phyloP scores from a whole-genome alignment of 2,888 invertebrate species.

The Ormyrus rosae region DNA sequence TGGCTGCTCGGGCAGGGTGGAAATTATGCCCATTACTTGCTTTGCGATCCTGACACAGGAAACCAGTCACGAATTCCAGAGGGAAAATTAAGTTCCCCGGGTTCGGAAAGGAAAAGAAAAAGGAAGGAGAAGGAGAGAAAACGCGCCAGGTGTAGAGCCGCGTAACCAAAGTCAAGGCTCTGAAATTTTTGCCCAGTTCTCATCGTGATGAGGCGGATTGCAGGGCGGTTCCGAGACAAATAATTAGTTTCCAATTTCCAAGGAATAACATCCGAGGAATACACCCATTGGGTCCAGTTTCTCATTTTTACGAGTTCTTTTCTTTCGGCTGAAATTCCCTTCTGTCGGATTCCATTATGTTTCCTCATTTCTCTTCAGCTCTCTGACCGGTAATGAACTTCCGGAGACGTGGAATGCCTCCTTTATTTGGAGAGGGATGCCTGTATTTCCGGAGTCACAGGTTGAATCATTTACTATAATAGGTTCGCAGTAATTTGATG shows the following conservation, averaged over 20 bases:
- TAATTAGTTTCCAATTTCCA: conserved; percentile 50
- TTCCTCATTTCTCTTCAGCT: conserved; percentile 44
- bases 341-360: conserved; percentile 53
- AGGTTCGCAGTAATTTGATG: too few relatives aligned
- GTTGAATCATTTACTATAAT: too few relatives aligned
- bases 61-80: too few relatives aligned
- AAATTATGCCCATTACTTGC: too few relatives aligned
- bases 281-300: conserved; percentile 13
- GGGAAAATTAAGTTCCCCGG: background rate
- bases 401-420: conserved; percentile 42
- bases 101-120: background rate
- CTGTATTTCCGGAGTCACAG: background rate
- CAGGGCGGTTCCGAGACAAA: conserved; percentile 31
- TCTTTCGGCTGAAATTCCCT: conserved; percentile 49
- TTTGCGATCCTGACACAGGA: too few relatives aligned
- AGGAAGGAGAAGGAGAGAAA: background rate
- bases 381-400: conserved; percentile 28
- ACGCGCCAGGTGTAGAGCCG: conserved; percentile 6
- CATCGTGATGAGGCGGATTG: background rate
- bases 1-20: too few relatives aligned
- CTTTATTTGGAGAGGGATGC: conserved; percentile 19
- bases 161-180: conserved; percentile 4
- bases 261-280: background rate
- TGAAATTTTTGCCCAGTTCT: conserved; percentile 35
- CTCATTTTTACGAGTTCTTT: conserved; percentile 45